These are phyloP conservation scores for Phalacrocorax brasilianus DNA, from an alignment of 2,113 vertebrate genomes.

Conservation along the genomic window DNA sequence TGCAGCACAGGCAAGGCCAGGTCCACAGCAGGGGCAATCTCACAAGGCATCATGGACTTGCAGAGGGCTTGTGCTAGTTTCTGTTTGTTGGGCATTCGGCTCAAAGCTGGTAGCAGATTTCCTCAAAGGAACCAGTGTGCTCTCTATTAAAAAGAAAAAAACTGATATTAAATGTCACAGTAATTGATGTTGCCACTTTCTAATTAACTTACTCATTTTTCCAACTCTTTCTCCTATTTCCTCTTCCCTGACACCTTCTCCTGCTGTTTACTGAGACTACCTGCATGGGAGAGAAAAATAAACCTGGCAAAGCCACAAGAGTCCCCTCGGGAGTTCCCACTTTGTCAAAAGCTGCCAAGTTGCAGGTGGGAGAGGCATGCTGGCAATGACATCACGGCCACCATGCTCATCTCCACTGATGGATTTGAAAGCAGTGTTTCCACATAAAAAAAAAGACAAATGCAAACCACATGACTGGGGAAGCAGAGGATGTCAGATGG, in stretches of 20 bases:
- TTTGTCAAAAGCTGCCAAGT: background rate
- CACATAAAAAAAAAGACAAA: background rate
- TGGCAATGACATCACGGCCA: background rate
- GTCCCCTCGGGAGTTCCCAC: background rate
- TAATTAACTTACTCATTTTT: constrained; percentile 15
- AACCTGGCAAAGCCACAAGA: background rate
- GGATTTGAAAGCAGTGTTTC: background rate
- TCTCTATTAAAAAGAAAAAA: constrained; percentile 10
- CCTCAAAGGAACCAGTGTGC: background rate
- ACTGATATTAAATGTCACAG: background rate
- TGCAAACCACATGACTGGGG: background rate
- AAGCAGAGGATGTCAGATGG: background rate
- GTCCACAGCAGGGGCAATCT: background rate
- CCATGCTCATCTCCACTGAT: background rate
- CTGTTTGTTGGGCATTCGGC: background rate
- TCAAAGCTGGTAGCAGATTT: background rate
- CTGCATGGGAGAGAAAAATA: background rate
- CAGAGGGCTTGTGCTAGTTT: background rate
- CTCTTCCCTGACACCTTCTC: background rate
- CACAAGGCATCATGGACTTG: background rate
- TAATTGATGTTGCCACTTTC: constrained; percentile 1
- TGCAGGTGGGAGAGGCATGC: background rate
- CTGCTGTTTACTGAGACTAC: background rate
- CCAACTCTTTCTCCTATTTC: background rate
- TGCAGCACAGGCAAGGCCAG: background rate